Evolutionary conservation across 1,140 invertebrate genomes (phyloP), one percentile per base, ranked within the genome.

Genomic region (Ceratina australensis): DNA sequence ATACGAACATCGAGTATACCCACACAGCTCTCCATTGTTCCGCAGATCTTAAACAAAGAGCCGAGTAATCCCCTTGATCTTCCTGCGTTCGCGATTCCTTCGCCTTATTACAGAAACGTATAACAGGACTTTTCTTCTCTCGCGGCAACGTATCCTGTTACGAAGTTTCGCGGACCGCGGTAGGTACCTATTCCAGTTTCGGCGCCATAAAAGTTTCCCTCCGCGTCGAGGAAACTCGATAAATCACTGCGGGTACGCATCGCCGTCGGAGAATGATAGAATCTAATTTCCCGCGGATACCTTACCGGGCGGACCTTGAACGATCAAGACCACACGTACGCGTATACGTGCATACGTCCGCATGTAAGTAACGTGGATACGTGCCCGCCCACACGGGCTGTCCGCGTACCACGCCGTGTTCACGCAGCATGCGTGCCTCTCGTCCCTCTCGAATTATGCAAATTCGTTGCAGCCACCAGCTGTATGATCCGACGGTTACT

Each of bases 361-460:
- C 0, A n/a, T 15, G 52, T 7, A n/a, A 16, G 52, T 15, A 13
- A 54, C 72, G 24, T 60, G 63, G 20, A 33, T 72, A 71, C 47
- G 50, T 54, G 59, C 50, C 52, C 64, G 26, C 20, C 68, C 33
- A 57, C 68, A n/a, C 50, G 18, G 16, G 7, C 33, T 16, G 22
- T n/a, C n/a, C 5, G 12, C 49, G 66, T 8, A 69, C 24, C 24
- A 64, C 7, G 59, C 50, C 68, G 54, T 64, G 63, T 50, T 57
- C 71, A 33, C 60, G 76, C 68, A 60, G 72, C 22, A 15, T 67
- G 66, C 67, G 67, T 83, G 63, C 61, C 10, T 2, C 12, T n/a
- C 69, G 81, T 65, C 42, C 61, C 80, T 80, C 72, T 71, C 64
- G 74, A 78, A 81, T 84, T 81, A 84, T 84, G 83, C 74, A 81